Evolutionary conservation across 1,140 invertebrate genomes (phyloP).

Genomic region (Delia radicum): DNA sequence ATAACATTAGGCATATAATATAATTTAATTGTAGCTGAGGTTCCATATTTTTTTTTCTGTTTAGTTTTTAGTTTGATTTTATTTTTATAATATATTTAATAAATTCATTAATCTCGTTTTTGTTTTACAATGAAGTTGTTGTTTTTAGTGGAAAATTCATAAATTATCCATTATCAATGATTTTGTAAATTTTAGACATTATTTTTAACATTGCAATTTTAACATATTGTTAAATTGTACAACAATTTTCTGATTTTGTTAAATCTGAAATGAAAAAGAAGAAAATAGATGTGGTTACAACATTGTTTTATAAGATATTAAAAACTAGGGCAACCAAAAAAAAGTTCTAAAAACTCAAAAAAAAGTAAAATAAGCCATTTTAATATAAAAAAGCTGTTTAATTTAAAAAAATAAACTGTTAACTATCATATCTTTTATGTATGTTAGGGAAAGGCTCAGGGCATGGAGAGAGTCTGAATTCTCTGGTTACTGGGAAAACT

Average conservation of each 20-base stretch:
- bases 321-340: no score
- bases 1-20: not conserved
- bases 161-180: constrained; percentile 15
- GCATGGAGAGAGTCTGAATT: no score
- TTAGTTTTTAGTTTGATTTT: not conserved
- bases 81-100: not conserved
- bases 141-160: not conserved
- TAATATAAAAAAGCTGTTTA: no score
- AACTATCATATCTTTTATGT: no score
- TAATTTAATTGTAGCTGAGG: constrained; percentile 4
- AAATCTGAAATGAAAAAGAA: not conserved
- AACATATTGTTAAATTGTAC: not conserved
- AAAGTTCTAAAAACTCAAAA: no score
- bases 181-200: not conserved
- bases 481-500: no score
- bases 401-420: no score
- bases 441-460: no score
- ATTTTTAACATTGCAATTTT: constrained; percentile 9
- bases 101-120: not conserved
- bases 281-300: no score
- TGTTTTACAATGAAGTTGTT: not conserved
- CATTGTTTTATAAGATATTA: no score
- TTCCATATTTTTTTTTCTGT: not conserved
- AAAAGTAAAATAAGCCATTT: no score
- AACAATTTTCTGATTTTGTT: not conserved